Base-by-base conservation (phyloP, 1,140 invertebrate species). In the Parasteatoda tepidariorum region DNA sequence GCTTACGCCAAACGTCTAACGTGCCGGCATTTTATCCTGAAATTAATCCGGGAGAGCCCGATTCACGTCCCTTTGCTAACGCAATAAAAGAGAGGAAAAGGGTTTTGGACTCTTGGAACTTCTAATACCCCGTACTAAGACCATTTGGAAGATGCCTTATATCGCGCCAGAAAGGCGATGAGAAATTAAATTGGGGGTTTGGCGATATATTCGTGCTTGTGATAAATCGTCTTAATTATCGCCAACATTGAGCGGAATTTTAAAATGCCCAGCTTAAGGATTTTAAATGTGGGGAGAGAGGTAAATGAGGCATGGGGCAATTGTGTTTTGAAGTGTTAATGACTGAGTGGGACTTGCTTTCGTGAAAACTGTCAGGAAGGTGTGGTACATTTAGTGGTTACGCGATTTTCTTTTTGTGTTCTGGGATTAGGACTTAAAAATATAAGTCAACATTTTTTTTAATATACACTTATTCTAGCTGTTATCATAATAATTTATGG, bases 11-110 rank as follows among this genome's bases (percentile, higher is more conserved):
- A 64, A 64, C 61, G 61, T 7, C 13, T 26, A 26, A 64, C 61
- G 61, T 64, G 61, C 61, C 61, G 61, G 61, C 61, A 64, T 64
- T 64, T 64, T 64, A 64, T 64, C 61, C 61, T 15, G 61, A 33
- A 64, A 64, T 64, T 64, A 64, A 64, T 64, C 61, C 61, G 31
- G 61, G 61, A 64, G 61, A 30, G n/a, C 11, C 26, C 61, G 11
- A 64, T 31, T 31, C 61, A 30, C 61, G 30, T 64, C 61, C 57
- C 57, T 59, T 22, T 7, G 31, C 13, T n/a, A 26, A 64, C n/a
- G 61, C 61, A 30, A 64, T 64, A 64, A 64, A 28, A 30, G 61
- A 64, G 26, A 31, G 61, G 61, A 64, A 64, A 64, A 64, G 61
- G n/a, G 61, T 30, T 30, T 13, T 9, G 61, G 13, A 26, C 15